Base-by-base conservation (phyloP, 2,113 vertebrate species). In the Leptodactylus fuscus region DNA sequence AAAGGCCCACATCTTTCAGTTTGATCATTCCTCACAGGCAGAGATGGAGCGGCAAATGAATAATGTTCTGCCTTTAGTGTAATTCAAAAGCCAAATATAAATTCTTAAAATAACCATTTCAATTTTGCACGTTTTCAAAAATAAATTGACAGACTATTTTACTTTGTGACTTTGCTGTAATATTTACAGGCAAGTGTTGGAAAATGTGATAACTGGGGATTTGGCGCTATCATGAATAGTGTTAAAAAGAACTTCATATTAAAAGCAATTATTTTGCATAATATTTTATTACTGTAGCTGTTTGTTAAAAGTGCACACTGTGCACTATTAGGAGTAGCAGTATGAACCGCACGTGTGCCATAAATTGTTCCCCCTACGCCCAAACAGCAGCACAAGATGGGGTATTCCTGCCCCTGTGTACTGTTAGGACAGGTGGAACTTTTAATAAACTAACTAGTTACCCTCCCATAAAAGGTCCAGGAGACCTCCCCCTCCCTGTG, bases 1-100 rank as follows among this genome's bases (percentile, higher is more conserved):
- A 48, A 49, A 48, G 44, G 44, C 44, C 73, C 73, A 75, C 73
- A 75, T 75, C 46, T 75, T 49, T 75, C 73, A 75, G 46, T n/a
- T 32, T 53, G 48, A 77, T 77, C 74, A 77, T 49, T 34, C 27
- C 74, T 77, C 34, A 77, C 27, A 77, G 74, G n/a, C 46, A 53
- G 27, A 27, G 27, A 29, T 49, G 41, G 46, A 75, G 44, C 5
- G 3, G 44, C 46, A 49, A 29, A 75, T 75, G 24, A 75, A 51
- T 51, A 49, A 53, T 51, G 74, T 53, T 29, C 27, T 77, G 48
- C 74, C 74, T 77, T 77, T 29, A 77, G 46, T 77, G 27, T 20
- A 22, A 77, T 51, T 32, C 29, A 51, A 53, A 77, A 77, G 74
- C 46, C 48, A 77, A 53, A 51, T 75, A 75, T 48, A 75, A 49